These are phyloP conservation scores for Gorsachius goisagi DNA, from an alignment of 2,113 vertebrate genomes.

Conservation along the genomic window DNA sequence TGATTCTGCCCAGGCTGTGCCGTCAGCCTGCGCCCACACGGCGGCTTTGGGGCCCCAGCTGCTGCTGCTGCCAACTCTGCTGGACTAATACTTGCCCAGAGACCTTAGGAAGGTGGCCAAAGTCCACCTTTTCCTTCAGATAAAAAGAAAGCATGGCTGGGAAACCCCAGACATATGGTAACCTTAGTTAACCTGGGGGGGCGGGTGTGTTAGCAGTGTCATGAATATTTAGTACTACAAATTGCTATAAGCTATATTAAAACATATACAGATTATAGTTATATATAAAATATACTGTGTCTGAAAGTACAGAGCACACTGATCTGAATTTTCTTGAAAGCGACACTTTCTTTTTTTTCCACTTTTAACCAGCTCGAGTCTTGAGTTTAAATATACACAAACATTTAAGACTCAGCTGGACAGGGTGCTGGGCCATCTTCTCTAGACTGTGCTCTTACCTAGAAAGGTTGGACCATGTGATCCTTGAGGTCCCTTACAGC, in stretches of 20 bases:
- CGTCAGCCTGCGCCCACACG: fast-evolving
- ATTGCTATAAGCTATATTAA: neutral
- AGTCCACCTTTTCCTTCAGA: neutral
- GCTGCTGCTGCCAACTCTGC: neutral
- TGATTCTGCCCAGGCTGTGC: fast-evolving
- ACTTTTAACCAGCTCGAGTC: neutral
- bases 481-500: no score
- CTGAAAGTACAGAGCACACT: neutral
- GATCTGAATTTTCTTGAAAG: neutral
- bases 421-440: no score
- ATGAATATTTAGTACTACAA: neutral
- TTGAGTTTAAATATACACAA: neutral
- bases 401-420: neutral
- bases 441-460: no score
- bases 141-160: neutral
- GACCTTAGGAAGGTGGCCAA: neutral
- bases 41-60: neutral
- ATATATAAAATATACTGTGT: neutral
- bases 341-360: neutral
- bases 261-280: neutral
- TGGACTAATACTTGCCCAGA: neutral
- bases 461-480: no score
- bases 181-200: neutral
- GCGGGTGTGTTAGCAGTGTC: neutral
- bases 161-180: neutral